Evolutionary conservation across 2,797 vertebrate species (phyloP).

Genomic region (Anguilla pacifica): DNA sequence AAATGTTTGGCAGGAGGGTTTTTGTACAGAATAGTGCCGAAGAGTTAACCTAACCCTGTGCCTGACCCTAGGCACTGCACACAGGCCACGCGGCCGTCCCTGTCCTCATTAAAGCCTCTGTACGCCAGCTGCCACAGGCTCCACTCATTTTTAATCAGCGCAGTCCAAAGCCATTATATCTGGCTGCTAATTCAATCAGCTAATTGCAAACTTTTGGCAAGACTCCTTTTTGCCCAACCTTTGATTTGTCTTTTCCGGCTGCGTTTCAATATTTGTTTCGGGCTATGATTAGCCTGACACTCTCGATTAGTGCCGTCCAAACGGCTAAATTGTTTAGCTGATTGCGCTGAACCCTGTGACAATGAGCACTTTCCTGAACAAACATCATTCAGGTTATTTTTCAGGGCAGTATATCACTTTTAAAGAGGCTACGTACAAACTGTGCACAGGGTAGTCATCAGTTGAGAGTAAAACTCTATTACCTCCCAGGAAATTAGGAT

Average conservation of each 20-base stretch:
- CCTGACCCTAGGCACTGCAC: conserved; percentile 65
- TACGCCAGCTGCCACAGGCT: conserved; percentile 63
- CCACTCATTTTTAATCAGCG: conserved; percentile 75
- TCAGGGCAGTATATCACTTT: not conserved
- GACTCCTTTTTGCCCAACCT: not conserved
- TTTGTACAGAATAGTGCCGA: no score
- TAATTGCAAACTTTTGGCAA: conserved; percentile 24
- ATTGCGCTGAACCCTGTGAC: not conserved
- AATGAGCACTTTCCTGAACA: not conserved
- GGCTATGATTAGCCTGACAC: not conserved
- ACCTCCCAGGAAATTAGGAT: not conserved
- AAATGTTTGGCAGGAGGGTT: not conserved
- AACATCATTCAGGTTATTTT: not conserved
- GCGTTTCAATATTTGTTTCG: not conserved
- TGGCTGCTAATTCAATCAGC: conserved; percentile 48
- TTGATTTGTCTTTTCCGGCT: conserved; percentile 45
- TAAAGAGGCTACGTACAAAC: not conserved
- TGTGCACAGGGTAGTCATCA: not conserved
- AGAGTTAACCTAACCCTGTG: not conserved
- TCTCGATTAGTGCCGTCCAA: not conserved
- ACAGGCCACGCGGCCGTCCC: conserved; percentile 61
- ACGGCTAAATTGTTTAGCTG: not conserved
- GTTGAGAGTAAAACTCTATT: not conserved
- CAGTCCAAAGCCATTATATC: conserved; percentile 60
- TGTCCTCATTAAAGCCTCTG: conserved; percentile 57